Evolutionary conservation across 2,888 invertebrate genomes (phyloP).

Genomic region (Synergus umbraculus): DNA sequence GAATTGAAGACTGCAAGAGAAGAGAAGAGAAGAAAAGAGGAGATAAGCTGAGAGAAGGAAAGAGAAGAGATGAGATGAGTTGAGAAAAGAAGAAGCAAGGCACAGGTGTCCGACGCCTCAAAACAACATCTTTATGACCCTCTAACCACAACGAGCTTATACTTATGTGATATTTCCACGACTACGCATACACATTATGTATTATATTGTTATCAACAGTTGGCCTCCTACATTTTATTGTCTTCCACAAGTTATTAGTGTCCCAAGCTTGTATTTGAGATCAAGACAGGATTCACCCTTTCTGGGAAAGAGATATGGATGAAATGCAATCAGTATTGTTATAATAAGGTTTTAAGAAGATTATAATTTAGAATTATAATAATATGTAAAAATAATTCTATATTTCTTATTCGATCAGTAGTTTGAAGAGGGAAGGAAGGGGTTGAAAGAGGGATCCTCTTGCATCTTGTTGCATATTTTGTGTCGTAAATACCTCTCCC

Average conservation of each 20-base stretch:
- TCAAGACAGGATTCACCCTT: no score
- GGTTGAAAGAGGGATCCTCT: slow-evolving; percentile 64
- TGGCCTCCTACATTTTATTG: background rate
- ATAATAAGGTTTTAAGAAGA: no score
- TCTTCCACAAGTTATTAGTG: background rate
- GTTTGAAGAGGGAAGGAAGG: slow-evolving; percentile 42
- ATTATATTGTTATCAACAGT: slow-evolving; percentile 42
- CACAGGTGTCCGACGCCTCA: slow-evolving; percentile 75
- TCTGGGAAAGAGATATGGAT: no score
- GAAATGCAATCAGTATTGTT: no score
- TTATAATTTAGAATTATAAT: background rate
- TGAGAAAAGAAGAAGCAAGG: slow-evolving; percentile 43
- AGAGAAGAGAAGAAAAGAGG: slow-evolving; percentile 40
- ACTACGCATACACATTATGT: slow-evolving; percentile 47
- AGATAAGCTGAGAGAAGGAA: background rate
- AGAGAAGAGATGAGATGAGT: slow-evolving; percentile 1
- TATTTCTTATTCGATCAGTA: slow-evolving; percentile 21
- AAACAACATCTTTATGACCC: slow-evolving; percentile 74
- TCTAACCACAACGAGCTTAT: slow-evolving; percentile 65
- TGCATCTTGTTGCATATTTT: slow-evolving; percentile 72
- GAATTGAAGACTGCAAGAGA: slow-evolving; percentile 14
- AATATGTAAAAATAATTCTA: background rate
- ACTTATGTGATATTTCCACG: slow-evolving; percentile 62
- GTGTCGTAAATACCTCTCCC: slow-evolving; percentile 65
- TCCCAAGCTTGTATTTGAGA: background rate